A percentile compares a stretch with the other conserved stretches of the same genome.
Evolutionary conservation across 1,140 invertebrate species (phyloP).

Genomic region (Macrobrachium nipponense): DNA sequence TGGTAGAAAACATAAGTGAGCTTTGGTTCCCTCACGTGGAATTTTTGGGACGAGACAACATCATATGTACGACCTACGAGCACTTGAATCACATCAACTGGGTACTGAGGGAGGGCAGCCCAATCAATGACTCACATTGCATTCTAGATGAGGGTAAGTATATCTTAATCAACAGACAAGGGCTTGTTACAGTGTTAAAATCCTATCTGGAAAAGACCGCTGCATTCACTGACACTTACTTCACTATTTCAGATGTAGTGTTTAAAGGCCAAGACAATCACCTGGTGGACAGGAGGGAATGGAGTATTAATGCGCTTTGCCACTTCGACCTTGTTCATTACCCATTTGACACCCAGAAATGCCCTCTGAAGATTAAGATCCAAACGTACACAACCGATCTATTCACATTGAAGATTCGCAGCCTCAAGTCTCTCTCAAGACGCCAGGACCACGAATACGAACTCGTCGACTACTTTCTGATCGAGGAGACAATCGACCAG

Average conservation of each 20-base stretch:
- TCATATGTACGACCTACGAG: background rate
- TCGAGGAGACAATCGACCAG: background rate
- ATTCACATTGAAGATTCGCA: constrained; percentile 3
- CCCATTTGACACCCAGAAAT: constrained; percentile 45
- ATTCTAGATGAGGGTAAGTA: constrained; percentile 25
- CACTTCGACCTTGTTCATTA: constrained; percentile 31
- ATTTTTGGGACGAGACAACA: constrained; percentile 18
- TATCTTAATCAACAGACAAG: background rate
- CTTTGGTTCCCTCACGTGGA: constrained; percentile 31
- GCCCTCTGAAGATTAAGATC: constrained; percentile 12
- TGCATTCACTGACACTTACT: background rate
- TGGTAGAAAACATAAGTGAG: constrained; percentile 25
- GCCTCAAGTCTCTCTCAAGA: background rate
- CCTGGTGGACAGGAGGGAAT: constrained; percentile 27
- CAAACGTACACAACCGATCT: constrained; percentile 24
- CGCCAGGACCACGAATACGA: constrained; percentile 14
- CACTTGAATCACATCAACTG: constrained; percentile 23
- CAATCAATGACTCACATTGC: background rate
- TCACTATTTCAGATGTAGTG: constrained; percentile 10
- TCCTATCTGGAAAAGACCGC: too few relatives aligned
- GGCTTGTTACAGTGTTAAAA: background rate
- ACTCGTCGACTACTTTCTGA: background rate
- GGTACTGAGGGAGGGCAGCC: background rate
- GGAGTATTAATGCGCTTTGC: constrained; percentile 4
- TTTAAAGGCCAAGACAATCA: constrained; percentile 8